Percentiles rank a stretch among this genome's conserved stretches.
Conservation (phyloP, 1,140 invertebrate species). For the Eubasilissa regina region DNA sequence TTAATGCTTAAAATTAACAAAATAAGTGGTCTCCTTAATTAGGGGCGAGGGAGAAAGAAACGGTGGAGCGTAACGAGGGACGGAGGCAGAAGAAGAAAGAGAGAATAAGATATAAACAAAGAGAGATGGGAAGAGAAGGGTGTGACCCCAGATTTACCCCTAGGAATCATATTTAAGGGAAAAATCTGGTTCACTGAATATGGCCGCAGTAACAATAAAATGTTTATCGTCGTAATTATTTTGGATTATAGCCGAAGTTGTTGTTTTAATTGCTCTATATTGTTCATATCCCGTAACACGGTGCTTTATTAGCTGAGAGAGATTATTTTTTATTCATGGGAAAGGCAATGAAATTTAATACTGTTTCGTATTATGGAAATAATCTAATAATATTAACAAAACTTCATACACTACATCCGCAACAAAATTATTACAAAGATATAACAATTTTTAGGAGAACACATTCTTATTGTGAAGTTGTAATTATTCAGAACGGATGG, state of each 20-base stretch:
- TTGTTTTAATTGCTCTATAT: conserved; percentile 50
- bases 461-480: too few species aligned
- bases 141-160: conserved; percentile 38
- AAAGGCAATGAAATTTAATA: conserved; percentile 35
- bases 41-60: conserved; percentile 26
- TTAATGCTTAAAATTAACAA: conserved; percentile 59
- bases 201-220: conserved; percentile 41
- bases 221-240: conserved; percentile 48
- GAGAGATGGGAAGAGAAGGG: conserved; percentile 25
- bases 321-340: conserved; percentile 25
- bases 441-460: too few species aligned
- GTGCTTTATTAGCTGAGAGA: conserved; percentile 41
- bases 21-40: conserved; percentile 58
- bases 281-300: conserved; percentile 53
- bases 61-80: background rate
- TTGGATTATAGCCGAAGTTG: conserved; percentile 36
- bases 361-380: background rate
- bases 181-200: conserved; percentile 44
- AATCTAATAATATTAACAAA: too few species aligned
- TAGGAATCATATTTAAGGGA: conserved; percentile 40
- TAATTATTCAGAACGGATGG: too few species aligned
- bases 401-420: too few species aligned
- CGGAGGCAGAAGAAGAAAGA: conserved; percentile 15
- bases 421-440: too few species aligned
- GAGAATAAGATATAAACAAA: conserved; percentile 12